phyloP scores from a whole-genome alignment of 2,888 invertebrate genomes.

The Sinelater perroti region DNA sequence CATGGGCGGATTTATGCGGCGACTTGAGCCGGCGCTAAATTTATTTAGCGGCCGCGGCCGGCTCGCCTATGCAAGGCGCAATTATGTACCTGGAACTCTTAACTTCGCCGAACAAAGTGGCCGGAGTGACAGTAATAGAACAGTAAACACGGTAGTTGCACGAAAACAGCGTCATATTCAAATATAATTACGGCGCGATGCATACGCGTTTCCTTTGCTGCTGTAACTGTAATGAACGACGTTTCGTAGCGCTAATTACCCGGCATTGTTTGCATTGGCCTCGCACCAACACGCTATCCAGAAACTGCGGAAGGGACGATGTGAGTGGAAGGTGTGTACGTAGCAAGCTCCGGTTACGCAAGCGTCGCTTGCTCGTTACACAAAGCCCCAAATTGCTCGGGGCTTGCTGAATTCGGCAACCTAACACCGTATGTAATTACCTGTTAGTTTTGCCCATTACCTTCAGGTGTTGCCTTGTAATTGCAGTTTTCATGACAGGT shows the following conservation, averaged over 20 bases:
- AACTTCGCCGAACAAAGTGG: too few relatives aligned
- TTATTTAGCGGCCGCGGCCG: too few relatives aligned
- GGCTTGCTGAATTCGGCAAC: too few relatives aligned
- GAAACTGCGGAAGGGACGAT: not conserved
- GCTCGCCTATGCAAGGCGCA: too few relatives aligned
- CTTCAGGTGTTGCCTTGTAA: too few relatives aligned
- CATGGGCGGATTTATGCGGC: too few relatives aligned
- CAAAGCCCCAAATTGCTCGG: too few relatives aligned
- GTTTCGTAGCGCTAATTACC: conserved; percentile 20
- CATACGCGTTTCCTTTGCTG: conserved; percentile 15
- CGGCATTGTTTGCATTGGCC: conserved; percentile 19
- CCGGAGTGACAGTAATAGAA: too few relatives aligned
- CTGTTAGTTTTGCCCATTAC: too few relatives aligned
- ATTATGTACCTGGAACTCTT: too few relatives aligned
- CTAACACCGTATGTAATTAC: conserved; percentile 1
- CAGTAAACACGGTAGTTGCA: not conserved
- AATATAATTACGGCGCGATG: conserved; percentile 18
- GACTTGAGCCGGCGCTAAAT: too few relatives aligned
- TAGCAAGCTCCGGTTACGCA: conserved; percentile 16
- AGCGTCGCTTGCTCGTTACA: not conserved
- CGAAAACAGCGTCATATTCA: conserved; percentile 19
- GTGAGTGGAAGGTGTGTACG: conserved; percentile 2
- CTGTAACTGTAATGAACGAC: conserved; percentile 21
- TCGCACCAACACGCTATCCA: conserved; percentile 15
- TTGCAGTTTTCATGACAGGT: too few relatives aligned